Evolutionary conservation across 2,888 invertebrate species (phyloP).

Genomic region (Linyphia triangularis): DNA sequence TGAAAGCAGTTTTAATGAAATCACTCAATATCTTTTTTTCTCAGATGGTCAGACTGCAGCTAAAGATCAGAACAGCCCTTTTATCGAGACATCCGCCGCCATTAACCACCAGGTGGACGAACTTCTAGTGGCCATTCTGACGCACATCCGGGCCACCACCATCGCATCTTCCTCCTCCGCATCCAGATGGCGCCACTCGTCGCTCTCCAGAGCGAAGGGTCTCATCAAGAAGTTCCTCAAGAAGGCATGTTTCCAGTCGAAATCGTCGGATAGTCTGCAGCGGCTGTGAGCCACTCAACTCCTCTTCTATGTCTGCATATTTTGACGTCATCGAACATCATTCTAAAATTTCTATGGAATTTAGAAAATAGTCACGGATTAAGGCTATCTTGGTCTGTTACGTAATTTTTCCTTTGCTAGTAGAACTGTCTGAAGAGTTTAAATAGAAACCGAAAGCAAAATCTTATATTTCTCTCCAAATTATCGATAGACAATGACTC

Average conservation of each 20-base stretch:
- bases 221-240: slow-evolving; percentile 89
- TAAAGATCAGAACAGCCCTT: slow-evolving; percentile 93
- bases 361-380: too few species aligned
- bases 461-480: too few species aligned
- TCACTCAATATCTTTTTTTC: slow-evolving; percentile 1
- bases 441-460: too few species aligned
- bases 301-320: background rate
- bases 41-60: slow-evolving; percentile 96
- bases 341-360: too few species aligned
- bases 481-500: too few species aligned
- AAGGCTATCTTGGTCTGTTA: too few species aligned
- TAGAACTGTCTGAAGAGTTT: too few species aligned
- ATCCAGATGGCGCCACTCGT: slow-evolving; percentile 28
- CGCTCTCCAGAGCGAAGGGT: slow-evolving; percentile 85
- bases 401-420: too few species aligned
- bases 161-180: background rate
- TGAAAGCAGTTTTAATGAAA: too few species aligned
- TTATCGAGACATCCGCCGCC: slow-evolving; percentile 97
- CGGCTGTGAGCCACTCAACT: slow-evolving; percentile 79
- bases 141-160: slow-evolving; percentile 86
- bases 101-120: slow-evolving; percentile 98
- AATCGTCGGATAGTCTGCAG: slow-evolving; percentile 83
- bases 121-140: slow-evolving; percentile 93
- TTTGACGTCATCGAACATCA: too few species aligned
- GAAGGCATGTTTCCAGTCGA: slow-evolving; percentile 81